Base-by-base conservation (phyloP, 2,888 invertebrate genomes). In the Scelioninae gen. 1 region DNA sequence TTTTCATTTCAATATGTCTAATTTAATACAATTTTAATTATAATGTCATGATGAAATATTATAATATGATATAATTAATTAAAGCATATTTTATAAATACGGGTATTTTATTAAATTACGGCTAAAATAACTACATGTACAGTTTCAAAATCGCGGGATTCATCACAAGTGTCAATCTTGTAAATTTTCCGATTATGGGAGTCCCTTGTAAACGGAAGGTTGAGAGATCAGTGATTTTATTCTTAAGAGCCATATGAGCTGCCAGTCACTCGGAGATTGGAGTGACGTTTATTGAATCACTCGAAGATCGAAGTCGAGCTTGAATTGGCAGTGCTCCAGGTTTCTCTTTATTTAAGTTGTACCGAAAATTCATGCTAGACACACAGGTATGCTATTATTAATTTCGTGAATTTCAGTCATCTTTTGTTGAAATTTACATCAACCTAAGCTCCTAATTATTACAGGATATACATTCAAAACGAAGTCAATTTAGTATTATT, bases 241-340 rank as follows among this genome's bases (percentile, higher is more conserved):
- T 85, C 80, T 84, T 84, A 81, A 84, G 83, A 85, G 83, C 83
- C 79, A 84, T 83, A 85, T 65, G 65, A 78, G 74, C 83, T 85
- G 87, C 84, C 87, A 86, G 84, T 87, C 86, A 84, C 82, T 75
- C 71, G 60, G 69, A 79, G 82, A 86, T 71, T 78, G 84, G 86
- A 89, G 84, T 87, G 88, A 89, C 87, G 84, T 88, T 88, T 88
- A 89, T 89, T 87, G 88, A 89, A 88, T 88, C 84, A 87, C 86
- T 81, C 68, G 82, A 85, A 77, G 83, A 84, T 85, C 83, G 80
- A 84, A 84, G 81, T 84, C 82, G 77, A 85, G 84, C 78, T 80
- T 82, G 83, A 63, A 82, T 85, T 88, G 87, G 86, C 86, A 80
- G 45, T 55, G 63, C 71, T 85, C 87, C 87, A 87, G 68, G 74